Conservation (phyloP, 2,113 vertebrate species). For the Illadopsis cleaveri region DNA sequence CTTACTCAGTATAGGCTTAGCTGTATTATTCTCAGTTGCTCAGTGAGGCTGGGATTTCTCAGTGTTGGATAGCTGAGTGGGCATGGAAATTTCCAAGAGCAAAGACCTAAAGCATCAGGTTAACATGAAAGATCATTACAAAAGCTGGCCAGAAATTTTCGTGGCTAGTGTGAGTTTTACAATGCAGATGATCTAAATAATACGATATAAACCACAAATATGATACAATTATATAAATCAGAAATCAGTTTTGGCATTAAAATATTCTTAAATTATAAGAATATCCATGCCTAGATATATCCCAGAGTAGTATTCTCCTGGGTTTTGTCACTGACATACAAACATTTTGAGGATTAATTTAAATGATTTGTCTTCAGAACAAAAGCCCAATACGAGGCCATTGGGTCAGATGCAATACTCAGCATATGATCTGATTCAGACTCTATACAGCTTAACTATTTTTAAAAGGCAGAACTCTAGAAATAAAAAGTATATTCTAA, state of each 20-base stretch:
- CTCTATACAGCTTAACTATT: not conserved
- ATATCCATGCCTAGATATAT: not conserved
- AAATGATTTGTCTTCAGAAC: not conserved
- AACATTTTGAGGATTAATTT: not conserved
- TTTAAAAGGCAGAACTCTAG: constrained; percentile 12
- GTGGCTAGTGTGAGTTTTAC: not conserved
- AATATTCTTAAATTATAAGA: not conserved
- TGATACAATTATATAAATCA: not conserved
- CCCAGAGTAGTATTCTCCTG: not conserved
- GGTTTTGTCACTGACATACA: not conserved
- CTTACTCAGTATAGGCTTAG: not conserved
- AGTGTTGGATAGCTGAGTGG: not conserved
- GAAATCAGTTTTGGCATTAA: not conserved
- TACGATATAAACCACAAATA: not conserved
- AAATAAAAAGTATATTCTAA: constrained; percentile 47
- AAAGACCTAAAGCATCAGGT: not conserved
- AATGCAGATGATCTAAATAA: not conserved
- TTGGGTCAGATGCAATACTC: not conserved
- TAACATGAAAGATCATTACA: not conserved
- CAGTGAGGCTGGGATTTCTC: not conserved
- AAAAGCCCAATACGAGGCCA: not conserved
- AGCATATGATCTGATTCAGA: not conserved
- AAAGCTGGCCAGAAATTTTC: not conserved
- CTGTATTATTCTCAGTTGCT: not conserved
- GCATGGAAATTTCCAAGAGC: not conserved